Conservation (phyloP, 1,140 invertebrate genomes). For the Gryllus bimaculatus region DNA sequence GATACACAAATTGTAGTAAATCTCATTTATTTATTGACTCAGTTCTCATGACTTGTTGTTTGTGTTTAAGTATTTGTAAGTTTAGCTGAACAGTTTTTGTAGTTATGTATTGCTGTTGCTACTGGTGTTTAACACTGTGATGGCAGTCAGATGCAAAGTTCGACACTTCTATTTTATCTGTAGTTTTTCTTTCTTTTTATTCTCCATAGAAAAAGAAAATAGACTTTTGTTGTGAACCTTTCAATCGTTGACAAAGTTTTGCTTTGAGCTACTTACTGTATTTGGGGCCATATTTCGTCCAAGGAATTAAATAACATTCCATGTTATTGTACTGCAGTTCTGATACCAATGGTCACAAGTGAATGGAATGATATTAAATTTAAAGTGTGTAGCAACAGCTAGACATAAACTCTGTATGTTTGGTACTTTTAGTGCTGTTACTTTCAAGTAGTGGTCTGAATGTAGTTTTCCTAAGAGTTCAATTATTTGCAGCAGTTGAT, state of each 20-base stretch:
- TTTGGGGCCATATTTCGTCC: too few species aligned
- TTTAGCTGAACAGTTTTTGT: neutral
- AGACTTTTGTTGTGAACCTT: neutral
- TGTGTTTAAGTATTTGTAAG: neutral
- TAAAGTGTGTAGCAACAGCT: slow-evolving; percentile 2
- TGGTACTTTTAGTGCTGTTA: neutral
- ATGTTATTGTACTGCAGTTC: too few species aligned
- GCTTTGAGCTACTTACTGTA: too few species aligned
- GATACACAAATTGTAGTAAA: neutral
- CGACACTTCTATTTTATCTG: neutral
- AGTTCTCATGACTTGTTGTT: neutral
- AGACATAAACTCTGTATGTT: neutral
- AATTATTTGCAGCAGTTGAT: slow-evolving; percentile 1
- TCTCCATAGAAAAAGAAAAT: neutral
- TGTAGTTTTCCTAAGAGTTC: neutral
- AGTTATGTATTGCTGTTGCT: slow-evolving; percentile 4
- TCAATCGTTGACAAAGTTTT: too few species aligned
- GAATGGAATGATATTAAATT: neutral
- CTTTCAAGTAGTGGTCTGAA: neutral
- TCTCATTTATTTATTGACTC: neutral
- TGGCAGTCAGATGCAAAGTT: neutral
- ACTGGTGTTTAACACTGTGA: neutral
- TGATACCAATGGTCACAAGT: neutral
- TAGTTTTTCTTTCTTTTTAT: neutral
- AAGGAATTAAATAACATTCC: too few species aligned